Evolutionary conservation across 2,888 invertebrate genomes (phyloP).

Genomic region (Microdon myrmicae): DNA sequence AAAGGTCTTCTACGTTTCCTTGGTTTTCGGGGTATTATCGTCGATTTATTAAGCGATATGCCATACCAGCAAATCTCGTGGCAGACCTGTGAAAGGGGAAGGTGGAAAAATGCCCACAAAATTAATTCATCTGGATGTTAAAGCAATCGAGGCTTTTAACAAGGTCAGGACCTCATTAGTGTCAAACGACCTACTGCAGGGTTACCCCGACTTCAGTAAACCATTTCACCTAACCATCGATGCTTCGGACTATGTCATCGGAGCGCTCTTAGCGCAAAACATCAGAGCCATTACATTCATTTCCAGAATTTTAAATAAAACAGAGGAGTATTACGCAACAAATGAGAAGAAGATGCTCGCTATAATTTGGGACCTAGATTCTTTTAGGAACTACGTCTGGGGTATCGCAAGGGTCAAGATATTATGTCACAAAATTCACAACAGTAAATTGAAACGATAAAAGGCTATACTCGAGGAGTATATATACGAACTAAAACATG

Average conservation of each 20-base stretch:
- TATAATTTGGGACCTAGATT: background rate
- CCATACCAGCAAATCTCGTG: too few species aligned
- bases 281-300: conserved; percentile 8
- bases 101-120: background rate
- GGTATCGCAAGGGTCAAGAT: conserved; percentile 24
- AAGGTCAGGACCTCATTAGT: conserved; percentile 6
- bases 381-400: conserved; percentile 11
- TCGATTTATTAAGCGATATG: too few species aligned
- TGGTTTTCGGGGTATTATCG: too few species aligned
- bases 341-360: conserved; percentile 15
- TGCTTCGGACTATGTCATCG: conserved; percentile 23
- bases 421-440: conserved; percentile 24
- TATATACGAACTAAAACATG: conserved; percentile 31
- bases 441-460: conserved; percentile 28
- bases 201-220: conserved; percentile 28
- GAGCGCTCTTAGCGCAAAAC: conserved; percentile 22
- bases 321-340: conserved; percentile 16
- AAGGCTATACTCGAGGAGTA: conserved; percentile 35
- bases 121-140: conserved; percentile 6
- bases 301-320: conserved; percentile 2
- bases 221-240: conserved; percentile 28
- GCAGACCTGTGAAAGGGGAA: background rate
- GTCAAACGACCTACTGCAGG: conserved; percentile 9
- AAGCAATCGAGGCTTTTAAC: conserved; percentile 8
- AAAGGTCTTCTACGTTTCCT: too few species aligned